Conservation (phyloP, 2,888 invertebrate genomes). For the Standfussiana lucernea region DNA sequence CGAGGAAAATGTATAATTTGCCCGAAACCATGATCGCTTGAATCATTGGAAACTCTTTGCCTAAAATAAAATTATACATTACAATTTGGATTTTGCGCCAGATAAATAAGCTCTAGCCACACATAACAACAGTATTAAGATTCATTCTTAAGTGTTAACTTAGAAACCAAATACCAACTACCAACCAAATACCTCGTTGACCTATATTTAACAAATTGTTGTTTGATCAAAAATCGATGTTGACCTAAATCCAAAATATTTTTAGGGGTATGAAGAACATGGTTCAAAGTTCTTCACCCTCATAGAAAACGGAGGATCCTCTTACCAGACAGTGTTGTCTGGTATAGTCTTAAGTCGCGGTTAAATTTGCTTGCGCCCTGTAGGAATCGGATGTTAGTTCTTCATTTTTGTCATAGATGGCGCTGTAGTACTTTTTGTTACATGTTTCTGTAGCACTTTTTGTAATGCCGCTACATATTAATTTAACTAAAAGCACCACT, state of each 20-base stretch:
- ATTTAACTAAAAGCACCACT: constrained; percentile 16
- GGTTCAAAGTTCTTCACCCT: no score
- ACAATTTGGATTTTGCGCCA: background rate
- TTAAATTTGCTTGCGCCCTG: no score
- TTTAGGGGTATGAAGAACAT: no score
- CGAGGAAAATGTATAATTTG: background rate
- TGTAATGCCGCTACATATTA: no score
- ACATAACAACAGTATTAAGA: no score
- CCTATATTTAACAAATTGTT: background rate
- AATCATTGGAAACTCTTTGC: background rate
- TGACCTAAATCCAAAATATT: constrained; percentile 20
- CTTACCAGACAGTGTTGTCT: no score
- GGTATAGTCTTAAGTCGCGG: no score
- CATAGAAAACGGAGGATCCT: no score
- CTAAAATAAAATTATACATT: background rate
- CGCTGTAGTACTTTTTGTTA: no score
- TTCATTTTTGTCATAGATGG: no score
- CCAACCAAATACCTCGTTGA: background rate
- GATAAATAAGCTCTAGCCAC: background rate
- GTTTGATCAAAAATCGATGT: constrained; percentile 17
- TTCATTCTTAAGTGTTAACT: background rate
- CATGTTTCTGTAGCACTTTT: no score
- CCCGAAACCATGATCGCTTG: background rate
- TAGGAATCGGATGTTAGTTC: no score
- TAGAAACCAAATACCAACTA: background rate